Evolutionary conservation across 2,113 vertebrate genomes (phyloP), one percentile per base, ranked within the genome.

Genomic region (Jaculus jaculus): DNA sequence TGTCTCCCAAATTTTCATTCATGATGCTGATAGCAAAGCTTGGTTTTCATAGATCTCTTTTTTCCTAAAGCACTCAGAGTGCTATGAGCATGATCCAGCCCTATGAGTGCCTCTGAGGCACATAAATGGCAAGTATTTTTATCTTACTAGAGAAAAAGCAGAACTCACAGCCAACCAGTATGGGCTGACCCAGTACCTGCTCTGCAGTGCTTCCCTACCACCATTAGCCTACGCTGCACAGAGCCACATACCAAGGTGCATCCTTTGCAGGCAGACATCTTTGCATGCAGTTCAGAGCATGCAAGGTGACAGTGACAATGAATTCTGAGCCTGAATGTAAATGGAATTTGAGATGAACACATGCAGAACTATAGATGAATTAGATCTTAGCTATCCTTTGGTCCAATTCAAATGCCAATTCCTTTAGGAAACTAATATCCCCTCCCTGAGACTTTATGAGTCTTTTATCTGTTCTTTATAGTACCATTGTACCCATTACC

Each of bases 111-210:
- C 95, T 95, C 79, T 32, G 87, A 80, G 88, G 47, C 24, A 39
- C 65, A 96, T 95, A 91, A 96, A 93, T 80, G 96, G 95, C 34
- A 8, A 84, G 87, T 96, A 90, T 95, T 96, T 97, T 93, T 95
- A 92, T 87, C 92, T 2, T 94, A 87, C 91, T 80, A 87, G 89
- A 88, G 74, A 39, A 37, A 65, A 93, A 74, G 66, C 88, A 84
- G 94, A 85, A 72, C 68, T 66, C 75, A 42, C 54, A 91, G 73
- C 54, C 16, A 58, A 51, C 61, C 8, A 9, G 15, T 39, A 16
- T 65, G 81, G 51, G 42, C 63, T 24, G 39, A 89, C 73, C 23
- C n/a, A 21, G 7, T 61, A 83, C 83, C 39, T 34, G 73, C 54
- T 82, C 39, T 47, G 8, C 39, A 39, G 61, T 3, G 0, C 84